A percentile compares a stretch with the other conserved stretches of the same genome.
Conservation (phyloP, 2,113 vertebrate species). For the Manacus vitellinus region DNA sequence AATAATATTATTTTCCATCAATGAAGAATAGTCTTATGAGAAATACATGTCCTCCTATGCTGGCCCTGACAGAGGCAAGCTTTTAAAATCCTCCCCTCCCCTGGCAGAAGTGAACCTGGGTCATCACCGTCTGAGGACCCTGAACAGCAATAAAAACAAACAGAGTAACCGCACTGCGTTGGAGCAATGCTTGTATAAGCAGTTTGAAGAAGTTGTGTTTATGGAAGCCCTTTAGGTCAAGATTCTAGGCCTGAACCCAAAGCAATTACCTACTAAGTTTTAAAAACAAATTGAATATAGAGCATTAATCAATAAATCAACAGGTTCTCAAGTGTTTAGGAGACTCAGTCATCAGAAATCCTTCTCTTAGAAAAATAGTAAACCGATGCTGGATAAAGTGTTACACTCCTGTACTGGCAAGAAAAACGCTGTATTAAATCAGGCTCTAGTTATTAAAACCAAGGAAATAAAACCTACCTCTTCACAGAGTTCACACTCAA, state of each 20-base stretch:
- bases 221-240: constrained; percentile 71
- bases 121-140: constrained; percentile 68
- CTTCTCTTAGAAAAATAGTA: constrained; percentile 40
- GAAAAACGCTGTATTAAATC: neutral
- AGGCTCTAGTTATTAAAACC: constrained; percentile 13
- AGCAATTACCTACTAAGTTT: constrained; percentile 61
- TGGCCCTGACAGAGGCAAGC: constrained; percentile 61
- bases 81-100: constrained; percentile 51
- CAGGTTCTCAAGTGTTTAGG: constrained; percentile 67
- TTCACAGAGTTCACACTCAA: neutral
- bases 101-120: constrained; percentile 60
- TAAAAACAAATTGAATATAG: constrained; percentile 65
- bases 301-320: constrained; percentile 71
- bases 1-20: constrained; percentile 51
- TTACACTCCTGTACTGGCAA: neutral
- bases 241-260: constrained; percentile 61
- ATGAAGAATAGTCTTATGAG: constrained; percentile 9
- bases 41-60: constrained; percentile 55
- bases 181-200: constrained; percentile 74
- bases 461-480: constrained; percentile 21
- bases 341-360: constrained; percentile 44
- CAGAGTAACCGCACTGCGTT: constrained; percentile 77
- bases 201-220: constrained; percentile 77
- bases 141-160: constrained; percentile 81
- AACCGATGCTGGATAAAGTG: constrained; percentile 35